A percentile compares a stretch with the other conserved stretches of the same genome.
Conservation (phyloP, 2,888 invertebrate species). For the Adineta ricciae region DNA sequence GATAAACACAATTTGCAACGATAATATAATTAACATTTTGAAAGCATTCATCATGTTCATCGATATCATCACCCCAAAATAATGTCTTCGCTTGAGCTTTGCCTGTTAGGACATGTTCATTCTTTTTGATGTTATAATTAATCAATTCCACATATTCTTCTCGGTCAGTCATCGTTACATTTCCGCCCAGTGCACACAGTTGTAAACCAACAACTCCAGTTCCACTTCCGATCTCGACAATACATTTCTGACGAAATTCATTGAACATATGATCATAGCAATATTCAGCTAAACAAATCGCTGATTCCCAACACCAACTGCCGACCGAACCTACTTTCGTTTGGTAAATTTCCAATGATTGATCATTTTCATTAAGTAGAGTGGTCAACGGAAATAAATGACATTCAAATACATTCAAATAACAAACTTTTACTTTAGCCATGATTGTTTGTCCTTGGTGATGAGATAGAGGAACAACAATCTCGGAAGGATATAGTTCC, state of each 20-base stretch:
- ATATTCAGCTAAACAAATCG: not conserved
- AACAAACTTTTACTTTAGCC: not conserved
- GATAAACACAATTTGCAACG: slow-evolving; percentile 8
- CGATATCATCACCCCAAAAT: not conserved
- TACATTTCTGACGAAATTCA: not conserved
- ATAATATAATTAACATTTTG: not conserved
- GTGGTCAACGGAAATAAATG: not conserved
- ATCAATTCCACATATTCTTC: slow-evolving; percentile 13
- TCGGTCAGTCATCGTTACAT: not conserved
- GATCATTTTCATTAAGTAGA: not conserved
- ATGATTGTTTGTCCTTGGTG: not conserved
- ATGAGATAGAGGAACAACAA: not conserved
- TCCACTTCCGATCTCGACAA: not conserved
- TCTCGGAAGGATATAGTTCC: not conserved
- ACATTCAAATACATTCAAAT: slow-evolving; percentile 11
- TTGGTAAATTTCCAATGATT: not conserved
- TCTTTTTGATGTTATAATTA: not conserved
- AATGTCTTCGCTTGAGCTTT: not conserved
- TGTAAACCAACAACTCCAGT: slow-evolving; percentile 4
- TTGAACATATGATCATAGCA: slow-evolving; percentile 11
- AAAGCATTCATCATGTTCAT: not conserved
- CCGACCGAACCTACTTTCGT: not conserved
- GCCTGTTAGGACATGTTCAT: not conserved
- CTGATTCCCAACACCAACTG: slow-evolving; percentile 10
- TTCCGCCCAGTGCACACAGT: not conserved